Evolutionary conservation across 1,140 invertebrate species (phyloP), one percentile per base, ranked within the genome.

Genomic region (Drosophila punjabiensis): DNA sequence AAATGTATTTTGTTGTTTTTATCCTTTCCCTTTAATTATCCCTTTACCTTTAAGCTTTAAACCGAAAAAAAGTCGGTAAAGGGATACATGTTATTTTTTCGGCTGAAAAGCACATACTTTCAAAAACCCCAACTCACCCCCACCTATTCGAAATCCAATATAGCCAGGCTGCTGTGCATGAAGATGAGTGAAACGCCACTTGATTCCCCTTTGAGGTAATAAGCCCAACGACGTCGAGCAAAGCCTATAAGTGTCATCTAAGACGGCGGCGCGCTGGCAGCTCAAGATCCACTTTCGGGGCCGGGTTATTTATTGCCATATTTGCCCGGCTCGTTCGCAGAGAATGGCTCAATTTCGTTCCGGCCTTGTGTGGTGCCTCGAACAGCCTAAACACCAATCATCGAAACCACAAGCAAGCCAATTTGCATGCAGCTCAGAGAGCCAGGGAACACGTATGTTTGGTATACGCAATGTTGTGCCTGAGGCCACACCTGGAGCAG

Each of bases 391-490:
- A 64, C 39, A 77, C 61, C 81, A 84, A 80, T 77, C 82, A 84
- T 71, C 81, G 71, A 79, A 79, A 69, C 77, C 76, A 64, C 77
- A 64, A 78, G 74, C 63, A 81, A 82, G 75, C 81, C 86, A 89
- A 90, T 88, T 88, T 88, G 74, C 86, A 89, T 88, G 81, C 82
- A 76, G 76, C 77, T 67, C 64, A 63, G 67, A 62, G 64, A 84
- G 63, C 50, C 73, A 33, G 50, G 41, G 16, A 76, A 68, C 60
- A 76, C 50, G 58, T 80, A 24, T 24, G 24, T n/a, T n/a, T n/a
- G n/a, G n/a, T 24, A 43, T 74, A 56, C 74, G 59, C 69, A 63
- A 64, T 30, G 45, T 56, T 56, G 62, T 76, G 41, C 65, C 65
- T 74, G 39, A 16, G 74, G 52, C 9, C 53, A 79, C 76, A 89